Base-by-base conservation (phyloP, 1,140 invertebrate genomes). In the Bilobella aurantiaca region DNA sequence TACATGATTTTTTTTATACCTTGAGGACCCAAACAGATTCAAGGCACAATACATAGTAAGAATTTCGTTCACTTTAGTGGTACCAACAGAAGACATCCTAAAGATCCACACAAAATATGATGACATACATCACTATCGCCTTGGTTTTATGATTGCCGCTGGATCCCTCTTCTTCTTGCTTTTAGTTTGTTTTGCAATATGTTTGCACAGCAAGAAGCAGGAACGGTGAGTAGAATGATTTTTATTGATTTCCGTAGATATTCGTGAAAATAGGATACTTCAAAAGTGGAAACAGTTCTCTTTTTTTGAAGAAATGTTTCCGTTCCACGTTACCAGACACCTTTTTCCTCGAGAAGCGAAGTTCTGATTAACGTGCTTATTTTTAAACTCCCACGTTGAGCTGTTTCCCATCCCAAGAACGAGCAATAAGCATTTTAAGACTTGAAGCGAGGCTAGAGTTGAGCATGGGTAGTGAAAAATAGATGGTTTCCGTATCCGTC, bases 381-480 rank as follows among this genome's bases (percentile, higher is more conserved):
- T 53, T 53, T 53, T 53, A 53, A 53, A 53, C 49, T 16, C 49
- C 49, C 49, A 53, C 49, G 49, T 53, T 53, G 49, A 18, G 12
- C 49, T 53, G 21, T 8, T 53, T 53, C 21, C 34, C 18, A 42
- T 8, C 8, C 8, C 8, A 42, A 42, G 25, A 53, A 8, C 49
- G 21, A 23, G n/a, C n/a, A n/a, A n/a, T n/a, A n/a, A n/a, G n/a
- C n/a, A n/a, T n/a, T n/a, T n/a, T n/a, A n/a, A n/a, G n/a, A n/a
- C n/a, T n/a, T n/a, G n/a, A n/a, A n/a, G n/a, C n/a, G 49, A 53
- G 8, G 49, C 14, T 18, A 42, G 8, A 23, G 8, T 53, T 53
- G 49, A 14, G 49, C 8, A 23, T 18, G 49, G 25, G 49, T 14
- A 23, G 3, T 12, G 3, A 23, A 53, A 23, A 3, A 23, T 53